A percentile compares a stretch with the other conserved stretches of the same genome.
Conservation (phyloP, 2,888 invertebrate genomes). For the Pheosia tremula region DNA sequence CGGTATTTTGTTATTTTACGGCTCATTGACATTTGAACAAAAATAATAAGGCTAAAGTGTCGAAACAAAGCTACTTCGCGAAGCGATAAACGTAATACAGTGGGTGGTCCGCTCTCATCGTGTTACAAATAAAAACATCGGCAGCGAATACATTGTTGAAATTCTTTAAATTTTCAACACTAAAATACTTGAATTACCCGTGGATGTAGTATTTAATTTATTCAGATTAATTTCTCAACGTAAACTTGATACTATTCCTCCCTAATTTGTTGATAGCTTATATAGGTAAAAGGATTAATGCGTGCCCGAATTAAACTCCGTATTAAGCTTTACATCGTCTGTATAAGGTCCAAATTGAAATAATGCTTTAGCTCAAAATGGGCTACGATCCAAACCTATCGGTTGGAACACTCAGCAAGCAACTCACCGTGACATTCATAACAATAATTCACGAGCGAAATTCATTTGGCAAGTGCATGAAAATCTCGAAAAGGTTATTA, state of each 20-base stretch:
- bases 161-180: slow-evolving; percentile 38
- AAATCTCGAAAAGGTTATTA: slow-evolving; percentile 31
- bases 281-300: too few relatives aligned
- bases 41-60: slow-evolving; percentile 3
- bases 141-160: slow-evolving; percentile 30
- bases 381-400: background rate
- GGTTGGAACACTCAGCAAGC: slow-evolving; percentile 25
- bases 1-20: background rate
- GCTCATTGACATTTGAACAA: background rate
- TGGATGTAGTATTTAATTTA: background rate
- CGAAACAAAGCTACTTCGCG: slow-evolving; percentile 24
- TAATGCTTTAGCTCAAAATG: background rate
- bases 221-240: too few relatives aligned
- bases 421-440: slow-evolving; percentile 31
- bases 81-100: slow-evolving; percentile 36
- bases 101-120: slow-evolving; percentile 46
- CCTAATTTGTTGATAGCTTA: too few relatives aligned
- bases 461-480: slow-evolving; percentile 34
- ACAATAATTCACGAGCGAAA: slow-evolving; percentile 21
- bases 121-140: slow-evolving; percentile 39
- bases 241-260: too few relatives aligned
- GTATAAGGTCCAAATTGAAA: background rate
- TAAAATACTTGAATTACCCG: slow-evolving; percentile 25
- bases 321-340: too few relatives aligned
- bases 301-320: too few relatives aligned